Conservation (phyloP, 2,888 invertebrate genomes). For the Nephrocerus scutellatus region DNA sequence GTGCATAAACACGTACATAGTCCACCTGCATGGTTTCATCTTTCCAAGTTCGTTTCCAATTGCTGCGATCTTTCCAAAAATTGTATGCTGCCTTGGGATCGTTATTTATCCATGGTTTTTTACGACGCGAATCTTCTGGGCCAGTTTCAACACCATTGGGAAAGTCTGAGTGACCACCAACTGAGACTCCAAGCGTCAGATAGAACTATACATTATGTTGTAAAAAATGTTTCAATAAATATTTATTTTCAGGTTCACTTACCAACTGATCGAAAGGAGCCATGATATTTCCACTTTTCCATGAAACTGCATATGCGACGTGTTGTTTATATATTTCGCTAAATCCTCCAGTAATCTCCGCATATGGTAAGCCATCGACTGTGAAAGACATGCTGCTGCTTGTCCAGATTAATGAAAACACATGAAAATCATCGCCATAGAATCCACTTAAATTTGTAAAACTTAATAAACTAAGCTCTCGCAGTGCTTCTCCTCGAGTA, state of each 20-base stretch:
- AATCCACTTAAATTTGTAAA: constrained; percentile 45
- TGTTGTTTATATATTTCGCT: constrained; percentile 18
- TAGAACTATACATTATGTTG: constrained; percentile 56
- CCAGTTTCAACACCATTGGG: too few relatives aligned
- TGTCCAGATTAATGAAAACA: constrained; percentile 62
- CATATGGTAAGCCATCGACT: constrained; percentile 56
- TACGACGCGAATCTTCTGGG: too few relatives aligned
- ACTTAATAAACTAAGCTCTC: constrained; percentile 36
- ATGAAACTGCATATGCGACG: too few relatives aligned
- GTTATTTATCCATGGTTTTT: constrained; percentile 69
- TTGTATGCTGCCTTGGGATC: constrained; percentile 59
- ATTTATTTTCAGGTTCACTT: constrained; percentile 4
- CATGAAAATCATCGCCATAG: constrained; percentile 59
- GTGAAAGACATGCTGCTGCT: constrained; percentile 30
- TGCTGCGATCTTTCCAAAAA: constrained; percentile 59
- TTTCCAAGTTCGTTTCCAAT: constrained; percentile 67
- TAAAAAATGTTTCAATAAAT: too few relatives aligned
- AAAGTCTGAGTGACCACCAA: constrained; percentile 69
- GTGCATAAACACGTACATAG: constrained; percentile 42
- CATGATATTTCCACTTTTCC: constrained; percentile 52
- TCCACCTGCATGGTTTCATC: constrained; percentile 43
- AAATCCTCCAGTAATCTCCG: constrained; percentile 43
- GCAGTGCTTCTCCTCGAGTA: constrained; percentile 33
- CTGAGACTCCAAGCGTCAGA: constrained; percentile 68
- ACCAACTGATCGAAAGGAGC: constrained; percentile 73